phyloP scores from a whole-genome alignment of 2,113 vertebrate species.

The Diphyllodes magnificus region DNA sequence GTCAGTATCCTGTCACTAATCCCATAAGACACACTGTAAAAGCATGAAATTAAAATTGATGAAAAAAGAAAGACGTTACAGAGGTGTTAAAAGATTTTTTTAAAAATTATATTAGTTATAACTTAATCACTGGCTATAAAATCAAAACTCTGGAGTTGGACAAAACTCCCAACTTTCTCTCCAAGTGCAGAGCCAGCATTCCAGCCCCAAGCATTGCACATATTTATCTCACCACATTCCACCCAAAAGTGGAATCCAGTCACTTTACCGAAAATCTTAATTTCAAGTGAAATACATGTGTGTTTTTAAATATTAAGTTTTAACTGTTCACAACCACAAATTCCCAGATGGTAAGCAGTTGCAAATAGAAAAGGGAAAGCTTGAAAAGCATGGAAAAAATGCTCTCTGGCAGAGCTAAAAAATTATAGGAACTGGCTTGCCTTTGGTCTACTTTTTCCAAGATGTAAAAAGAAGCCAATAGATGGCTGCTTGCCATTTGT shows the following conservation, averaged over 20 bases:
- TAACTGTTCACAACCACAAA: slow-evolving; percentile 36
- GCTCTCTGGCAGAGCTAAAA: not conserved
- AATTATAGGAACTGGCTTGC: slow-evolving; percentile 37
- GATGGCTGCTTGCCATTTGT: slow-evolving; percentile 23
- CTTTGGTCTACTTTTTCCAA: slow-evolving; percentile 12
- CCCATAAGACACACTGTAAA: not conserved
- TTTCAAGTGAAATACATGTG: not conserved
- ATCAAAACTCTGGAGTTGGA: not conserved
- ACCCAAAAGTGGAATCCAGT: not conserved
- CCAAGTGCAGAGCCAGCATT: not conserved
- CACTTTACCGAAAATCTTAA: slow-evolving; percentile 28
- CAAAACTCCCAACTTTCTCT: not conserved
- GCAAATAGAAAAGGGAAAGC: not conserved
- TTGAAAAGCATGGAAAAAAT: slow-evolving; percentile 26
- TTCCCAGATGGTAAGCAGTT: slow-evolving; percentile 1
- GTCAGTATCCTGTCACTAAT: not conserved
- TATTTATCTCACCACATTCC: not conserved
- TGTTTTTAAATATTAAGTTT: slow-evolving; percentile 43
- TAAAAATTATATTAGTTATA: not conserved
- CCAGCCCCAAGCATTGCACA: not conserved
- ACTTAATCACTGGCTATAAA: not conserved
- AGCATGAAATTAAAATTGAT: not conserved
- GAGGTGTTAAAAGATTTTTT: not conserved
- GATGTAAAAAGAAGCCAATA: not conserved
- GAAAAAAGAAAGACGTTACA: not conserved